Conservation (phyloP, 1,140 invertebrate species). For the Saccostrea cuccullata region DNA sequence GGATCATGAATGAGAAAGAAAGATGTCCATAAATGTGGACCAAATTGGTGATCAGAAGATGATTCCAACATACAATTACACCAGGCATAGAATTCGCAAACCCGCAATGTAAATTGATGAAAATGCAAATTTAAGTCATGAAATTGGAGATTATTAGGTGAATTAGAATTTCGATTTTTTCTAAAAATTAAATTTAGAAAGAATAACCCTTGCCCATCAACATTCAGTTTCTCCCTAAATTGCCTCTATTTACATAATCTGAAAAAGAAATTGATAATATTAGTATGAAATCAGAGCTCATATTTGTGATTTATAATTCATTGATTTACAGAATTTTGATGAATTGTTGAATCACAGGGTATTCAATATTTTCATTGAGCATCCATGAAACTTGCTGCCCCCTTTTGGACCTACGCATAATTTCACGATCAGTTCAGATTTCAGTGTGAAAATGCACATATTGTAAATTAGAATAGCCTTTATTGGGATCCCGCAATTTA, state of each 20-base stretch:
- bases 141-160: not conserved
- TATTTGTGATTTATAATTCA: not conserved
- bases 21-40: not conserved
- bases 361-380: not conserved
- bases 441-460: not conserved
- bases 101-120: not conserved
- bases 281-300: not conserved
- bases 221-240: not conserved
- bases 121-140: slow-evolving; percentile 4
- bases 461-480: not conserved
- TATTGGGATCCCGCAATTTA: not conserved
- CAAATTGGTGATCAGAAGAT: not conserved
- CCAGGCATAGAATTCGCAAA: not conserved
- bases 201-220: not conserved
- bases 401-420: not conserved
- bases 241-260: not conserved
- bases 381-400: not conserved
- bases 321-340: not conserved
- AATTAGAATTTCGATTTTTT: not conserved
- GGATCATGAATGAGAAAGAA: not conserved
- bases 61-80: not conserved
- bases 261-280: not conserved
- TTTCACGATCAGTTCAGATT: not conserved
- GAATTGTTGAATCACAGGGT: not conserved
- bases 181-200: not conserved